These are phyloP conservation scores for Triplophysa bombifrons DNA, from an alignment of 2,797 vertebrate species.

Conservation along the genomic window DNA sequence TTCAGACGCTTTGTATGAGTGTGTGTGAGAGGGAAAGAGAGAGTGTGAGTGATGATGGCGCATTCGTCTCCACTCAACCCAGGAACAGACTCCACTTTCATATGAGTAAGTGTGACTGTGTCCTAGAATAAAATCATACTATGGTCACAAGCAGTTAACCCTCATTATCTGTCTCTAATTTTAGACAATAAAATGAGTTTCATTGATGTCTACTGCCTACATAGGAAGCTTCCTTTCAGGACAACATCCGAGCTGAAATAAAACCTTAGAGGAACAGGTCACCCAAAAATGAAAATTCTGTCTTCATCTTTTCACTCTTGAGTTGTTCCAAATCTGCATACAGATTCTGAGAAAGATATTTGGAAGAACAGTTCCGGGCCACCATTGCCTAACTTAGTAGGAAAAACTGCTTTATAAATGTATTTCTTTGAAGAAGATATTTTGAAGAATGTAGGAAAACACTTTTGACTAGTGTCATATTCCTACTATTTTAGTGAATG, in stretches of 20 bases:
- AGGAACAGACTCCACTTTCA: constrained; percentile 2
- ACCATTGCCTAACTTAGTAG: too few species aligned
- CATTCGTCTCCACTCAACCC: constrained; percentile 19
- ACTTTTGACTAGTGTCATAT: too few species aligned
- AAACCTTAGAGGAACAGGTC: background rate
- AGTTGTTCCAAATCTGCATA: too few species aligned
- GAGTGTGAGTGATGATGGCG: constrained; percentile 10
- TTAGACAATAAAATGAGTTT: constrained; percentile 62
- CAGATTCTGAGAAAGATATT: too few species aligned
- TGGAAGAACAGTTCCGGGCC: too few species aligned
- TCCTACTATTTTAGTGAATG: too few species aligned
- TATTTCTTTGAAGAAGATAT: too few species aligned
- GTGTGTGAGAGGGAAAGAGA: background rate
- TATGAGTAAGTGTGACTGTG: constrained; percentile 31
- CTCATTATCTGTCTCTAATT: constrained; percentile 63
- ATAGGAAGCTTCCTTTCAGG: background rate
- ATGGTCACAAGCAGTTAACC: constrained; percentile 57
- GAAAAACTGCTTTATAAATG: too few species aligned
- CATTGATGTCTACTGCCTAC: constrained; percentile 21
- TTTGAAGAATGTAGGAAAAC: too few species aligned
- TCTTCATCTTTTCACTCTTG: too few species aligned
- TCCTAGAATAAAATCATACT: constrained; percentile 35
- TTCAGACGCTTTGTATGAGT: constrained; percentile 25
- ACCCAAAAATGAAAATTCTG: too few species aligned
- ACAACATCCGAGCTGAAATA: background rate